Evolutionary conservation across 2,888 invertebrate species (phyloP), one percentile per base, ranked within the genome.

Genomic region (Cheilosia urbana): DNA sequence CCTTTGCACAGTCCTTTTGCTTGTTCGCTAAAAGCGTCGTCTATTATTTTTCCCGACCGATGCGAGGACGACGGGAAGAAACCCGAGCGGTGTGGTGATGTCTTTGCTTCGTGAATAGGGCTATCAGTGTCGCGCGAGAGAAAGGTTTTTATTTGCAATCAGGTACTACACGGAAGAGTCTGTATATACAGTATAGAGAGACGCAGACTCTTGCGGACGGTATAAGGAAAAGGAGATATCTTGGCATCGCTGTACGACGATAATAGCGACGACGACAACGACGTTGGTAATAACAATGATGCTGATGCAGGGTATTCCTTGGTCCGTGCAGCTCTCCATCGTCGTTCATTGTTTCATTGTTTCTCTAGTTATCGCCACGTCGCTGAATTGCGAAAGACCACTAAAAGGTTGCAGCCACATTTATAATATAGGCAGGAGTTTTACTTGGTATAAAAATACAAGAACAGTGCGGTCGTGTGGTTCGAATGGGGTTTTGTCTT

Each of bases 301-400:
- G 71, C 75, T 79, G 79, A 71, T 75, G 75, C 55, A 42, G 79
- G 71, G 27, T 71, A 84, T 71, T 79, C 63, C 51, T 51, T 66
- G 60, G 69, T 55, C 69, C 42, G 34, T 69, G 40, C 42, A 45
- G 53, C 24, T 73, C 45, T 73, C 21, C 49, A 40, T 55, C 37
- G 30, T 17, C 65, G 24, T 40, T n/a, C 30, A 62, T 72, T 72
- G 69, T 79, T 84, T 63, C 55, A 84, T 84, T 84, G 75, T 84
- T 84, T 79, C 65, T 66, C 55, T 66, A 55, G 75, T 79, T 84
- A 79, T 75, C 79, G 71, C 75, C 58, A 71, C 71, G 75, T 79
- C 75, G 76, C 53, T 80, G 75, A 66, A 84, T 84, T 84, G 84
- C 71, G 69, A 60, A 66, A 21, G 60, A 76, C 79, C 80, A 42